phyloP scores from a whole-genome alignment of 1,140 invertebrate genomes.

The Nebria ingens region DNA sequence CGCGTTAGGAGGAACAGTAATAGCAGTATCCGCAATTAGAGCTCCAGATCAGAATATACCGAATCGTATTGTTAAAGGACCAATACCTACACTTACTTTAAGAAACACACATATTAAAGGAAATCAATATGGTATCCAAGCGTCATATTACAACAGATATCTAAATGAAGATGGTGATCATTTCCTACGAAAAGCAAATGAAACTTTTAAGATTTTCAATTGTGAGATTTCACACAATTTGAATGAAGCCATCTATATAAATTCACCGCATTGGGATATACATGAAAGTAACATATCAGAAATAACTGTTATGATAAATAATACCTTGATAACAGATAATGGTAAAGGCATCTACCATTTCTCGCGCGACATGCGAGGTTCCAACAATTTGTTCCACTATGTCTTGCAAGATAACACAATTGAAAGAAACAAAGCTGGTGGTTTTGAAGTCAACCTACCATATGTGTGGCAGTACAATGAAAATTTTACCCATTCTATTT shows the following conservation, averaged over 20 bases:
- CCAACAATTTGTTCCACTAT: constrained; percentile 93
- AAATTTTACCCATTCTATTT: constrained; percentile 84
- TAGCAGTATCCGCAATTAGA: constrained; percentile 67
- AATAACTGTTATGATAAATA: constrained; percentile 76
- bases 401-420: constrained; percentile 78
- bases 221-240: constrained; percentile 72
- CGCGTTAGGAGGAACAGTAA: constrained; percentile 68
- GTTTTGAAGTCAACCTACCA: constrained; percentile 75
- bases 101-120: constrained; percentile 62
- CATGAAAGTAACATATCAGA: constrained; percentile 72
- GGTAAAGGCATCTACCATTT: constrained; percentile 76
- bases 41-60: constrained; percentile 57
- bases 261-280: constrained; percentile 76
- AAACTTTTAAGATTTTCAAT: constrained; percentile 67
- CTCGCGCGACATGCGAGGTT: constrained; percentile 79
- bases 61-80: constrained; percentile 61
- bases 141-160: constrained; percentile 83
- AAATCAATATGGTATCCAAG: constrained; percentile 72
- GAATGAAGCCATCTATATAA: constrained; percentile 67
- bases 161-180: constrained; percentile 73
- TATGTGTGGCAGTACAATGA: constrained; percentile 94
- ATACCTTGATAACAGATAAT: constrained; percentile 72
- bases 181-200: constrained; percentile 77
- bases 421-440: constrained; percentile 71
- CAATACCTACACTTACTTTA: constrained; percentile 61